Base-by-base conservation (phyloP, 1,140 invertebrate species). In the Uloborus diversus region DNA sequence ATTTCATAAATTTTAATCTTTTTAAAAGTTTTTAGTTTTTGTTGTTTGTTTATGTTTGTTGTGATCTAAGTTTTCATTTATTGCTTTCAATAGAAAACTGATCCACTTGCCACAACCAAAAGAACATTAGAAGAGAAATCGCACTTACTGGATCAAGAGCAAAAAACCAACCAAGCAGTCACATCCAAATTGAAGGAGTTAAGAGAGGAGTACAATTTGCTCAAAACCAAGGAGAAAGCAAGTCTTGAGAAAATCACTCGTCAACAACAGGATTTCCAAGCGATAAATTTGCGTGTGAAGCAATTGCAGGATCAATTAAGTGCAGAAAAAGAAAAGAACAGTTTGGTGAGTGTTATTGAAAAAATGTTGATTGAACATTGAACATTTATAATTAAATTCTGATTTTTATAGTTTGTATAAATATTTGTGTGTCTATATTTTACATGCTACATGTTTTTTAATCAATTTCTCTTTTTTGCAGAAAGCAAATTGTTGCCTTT, bases 121-220 rank as follows among this genome's bases (percentile, higher is more conserved):
- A 85, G 62, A 56, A 69, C 78, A 30, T 51, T 71, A 7, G 85
- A 85, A 79, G 86, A 86, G 62, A 87, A 85, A 79, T 84, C 86
- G 80, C 84, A 83, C 53, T 82, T 84, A 53, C 80, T 88, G 4
- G 84, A 86, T 79, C 85, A 87, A 83, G 86, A 87, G 85, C 81
- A 64, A 49, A 57, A 68, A 25, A 62, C 81, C 32, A 83, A 81
- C 30, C 64, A 66, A 61, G 73, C 70, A 28, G 79, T 83, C 30
- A 56, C 64, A n/a, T 70, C 79, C 11, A 82, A 86, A 57, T 85
- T 95, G 17, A 92, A 92, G 82, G 94, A 95, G 83, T 84, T 96
- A 3, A 90, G 93, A 81, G 89, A 88, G 59, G 92, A 93, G 83
- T 87, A 93, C n/a, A 90, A 90, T 71, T 84, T 87, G 0, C 93